These are phyloP conservation scores for Anoplolepis gracilipes DNA, from an alignment of 1,140 invertebrate genomes.

Conservation along the genomic window DNA sequence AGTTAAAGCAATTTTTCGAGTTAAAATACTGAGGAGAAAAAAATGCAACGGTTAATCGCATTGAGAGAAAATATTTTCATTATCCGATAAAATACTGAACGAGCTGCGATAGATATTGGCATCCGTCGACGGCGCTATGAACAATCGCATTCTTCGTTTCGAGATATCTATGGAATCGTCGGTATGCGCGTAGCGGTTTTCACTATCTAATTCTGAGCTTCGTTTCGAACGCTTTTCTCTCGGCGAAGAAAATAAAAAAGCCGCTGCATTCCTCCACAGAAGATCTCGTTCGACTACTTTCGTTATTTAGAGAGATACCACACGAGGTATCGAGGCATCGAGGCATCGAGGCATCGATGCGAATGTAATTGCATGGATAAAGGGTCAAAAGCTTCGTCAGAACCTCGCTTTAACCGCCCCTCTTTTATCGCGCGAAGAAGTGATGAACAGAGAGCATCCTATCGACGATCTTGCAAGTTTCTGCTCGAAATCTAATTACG, in stretches of 20 bases:
- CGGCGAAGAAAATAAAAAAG: background rate
- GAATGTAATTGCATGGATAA: conserved; percentile 53
- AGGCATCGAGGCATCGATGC: conserved; percentile 8
- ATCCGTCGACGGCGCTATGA: background rate
- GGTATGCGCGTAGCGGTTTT: conserved; percentile 24
- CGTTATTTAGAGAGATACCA: conserved; percentile 57
- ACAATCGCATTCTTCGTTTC: conserved; percentile 51
- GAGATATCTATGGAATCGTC: conserved; percentile 37
- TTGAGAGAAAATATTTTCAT: conserved; percentile 59
- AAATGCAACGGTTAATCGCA: conserved; percentile 39
- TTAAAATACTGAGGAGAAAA: conserved; percentile 31
- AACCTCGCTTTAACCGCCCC: conserved; percentile 30
- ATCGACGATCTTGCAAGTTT: conserved; percentile 44
- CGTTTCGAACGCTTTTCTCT: conserved; percentile 15
- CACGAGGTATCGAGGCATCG: background rate
- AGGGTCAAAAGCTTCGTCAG: conserved; percentile 53
- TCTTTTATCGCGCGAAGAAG: conserved; percentile 9
- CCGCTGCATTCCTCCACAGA: conserved; percentile 24
- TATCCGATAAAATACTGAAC: conserved; percentile 35
- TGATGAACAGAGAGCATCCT: background rate
- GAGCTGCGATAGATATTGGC: conserved; percentile 38
- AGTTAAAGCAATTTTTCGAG: conserved; percentile 50
- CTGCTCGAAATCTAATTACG: conserved; percentile 52
- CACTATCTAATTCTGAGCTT: conserved; percentile 45
- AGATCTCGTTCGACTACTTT: conserved; percentile 53